Percentiles rank a stretch among this genome's conserved stretches.
Evolutionary conservation across 1,140 invertebrate genomes (phyloP).

Genomic region (Lepidotrigona ventralis): DNA sequence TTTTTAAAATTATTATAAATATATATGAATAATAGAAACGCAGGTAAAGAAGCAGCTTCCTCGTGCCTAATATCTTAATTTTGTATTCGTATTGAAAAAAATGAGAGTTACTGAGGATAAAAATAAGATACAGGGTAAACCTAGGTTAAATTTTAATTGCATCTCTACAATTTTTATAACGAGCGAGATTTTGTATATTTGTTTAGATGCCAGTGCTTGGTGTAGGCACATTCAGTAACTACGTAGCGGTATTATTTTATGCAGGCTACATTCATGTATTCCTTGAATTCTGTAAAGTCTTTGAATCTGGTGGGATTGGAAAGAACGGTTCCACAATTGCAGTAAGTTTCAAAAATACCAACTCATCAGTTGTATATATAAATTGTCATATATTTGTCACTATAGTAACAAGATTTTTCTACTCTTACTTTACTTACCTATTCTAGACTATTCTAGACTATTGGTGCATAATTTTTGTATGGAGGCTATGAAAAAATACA

Average conservation of each 20-base stretch:
- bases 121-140: not conserved
- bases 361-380: conserved; percentile 29
- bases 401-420: conserved; percentile 46
- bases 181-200: conserved; percentile 67
- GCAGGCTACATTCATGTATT: conserved; percentile 84
- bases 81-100: conserved; percentile 20
- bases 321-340: conserved; percentile 97
- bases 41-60: conserved; percentile 27
- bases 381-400: conserved; percentile 42
- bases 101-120: not conserved
- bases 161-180: conserved; percentile 45
- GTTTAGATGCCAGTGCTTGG: conserved; percentile 82
- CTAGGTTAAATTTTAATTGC: conserved; percentile 15
- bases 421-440: conserved; percentile 51
- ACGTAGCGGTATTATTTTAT: conserved; percentile 83
- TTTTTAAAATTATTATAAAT: conserved; percentile 4
- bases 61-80: conserved; percentile 40
- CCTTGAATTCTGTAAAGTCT: conserved; percentile 85
- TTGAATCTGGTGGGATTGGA: conserved; percentile 88
- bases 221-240: conserved; percentile 80
- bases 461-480: not conserved
- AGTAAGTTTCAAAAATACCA: conserved; percentile 82
- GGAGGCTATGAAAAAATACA: conserved; percentile 9
- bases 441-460: conserved; percentile 3
- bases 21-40: not conserved